A percentile compares a stretch with the other conserved stretches of the same genome.
Evolutionary conservation across 2,113 vertebrate species (phyloP).

Genomic region (Corydoras maculifer): DNA sequence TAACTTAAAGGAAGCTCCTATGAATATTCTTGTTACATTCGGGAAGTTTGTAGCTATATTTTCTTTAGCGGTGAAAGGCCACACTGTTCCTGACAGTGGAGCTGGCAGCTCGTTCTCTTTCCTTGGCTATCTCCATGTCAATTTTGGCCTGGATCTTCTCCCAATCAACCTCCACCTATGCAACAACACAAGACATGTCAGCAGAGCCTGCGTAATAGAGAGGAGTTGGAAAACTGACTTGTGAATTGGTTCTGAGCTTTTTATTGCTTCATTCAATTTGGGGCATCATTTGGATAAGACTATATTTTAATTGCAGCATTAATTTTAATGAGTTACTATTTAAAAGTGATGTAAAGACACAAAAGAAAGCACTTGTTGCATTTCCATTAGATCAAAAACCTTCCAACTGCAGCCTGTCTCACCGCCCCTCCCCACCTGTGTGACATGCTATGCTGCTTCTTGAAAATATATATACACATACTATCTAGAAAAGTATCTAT

Average conservation of each 20-base stretch:
- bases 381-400: slow-evolving; percentile 15
- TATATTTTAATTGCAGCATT: not conserved
- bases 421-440: too few relatives aligned
- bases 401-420: not conserved
- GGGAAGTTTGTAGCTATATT: not conserved
- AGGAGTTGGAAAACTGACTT: slow-evolving; percentile 5
- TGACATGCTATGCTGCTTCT: too few relatives aligned
- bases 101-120: slow-evolving; percentile 71
- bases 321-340: not conserved
- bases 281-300: not conserved
- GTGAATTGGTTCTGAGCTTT: slow-evolving; percentile 4
- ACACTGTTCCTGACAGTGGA: slow-evolving; percentile 59
- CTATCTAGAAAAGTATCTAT: too few relatives aligned
- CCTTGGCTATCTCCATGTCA: slow-evolving; percentile 86
- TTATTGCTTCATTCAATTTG: slow-evolving; percentile 12
- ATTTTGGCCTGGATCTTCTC: slow-evolving; percentile 94
- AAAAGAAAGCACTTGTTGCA: slow-evolving; percentile 3
- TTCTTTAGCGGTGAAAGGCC: slow-evolving; percentile 47
- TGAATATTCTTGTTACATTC: too few relatives aligned
- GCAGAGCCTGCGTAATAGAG: slow-evolving; percentile 2
- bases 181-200: slow-evolving; percentile 56
- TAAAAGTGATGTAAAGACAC: not conserved
- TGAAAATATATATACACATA: too few relatives aligned
- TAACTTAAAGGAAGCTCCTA: too few relatives aligned
- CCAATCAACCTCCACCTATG: slow-evolving; percentile 95